Base-by-base conservation (phyloP, 2,113 vertebrate genomes). In the Percina caprodes region DNA sequence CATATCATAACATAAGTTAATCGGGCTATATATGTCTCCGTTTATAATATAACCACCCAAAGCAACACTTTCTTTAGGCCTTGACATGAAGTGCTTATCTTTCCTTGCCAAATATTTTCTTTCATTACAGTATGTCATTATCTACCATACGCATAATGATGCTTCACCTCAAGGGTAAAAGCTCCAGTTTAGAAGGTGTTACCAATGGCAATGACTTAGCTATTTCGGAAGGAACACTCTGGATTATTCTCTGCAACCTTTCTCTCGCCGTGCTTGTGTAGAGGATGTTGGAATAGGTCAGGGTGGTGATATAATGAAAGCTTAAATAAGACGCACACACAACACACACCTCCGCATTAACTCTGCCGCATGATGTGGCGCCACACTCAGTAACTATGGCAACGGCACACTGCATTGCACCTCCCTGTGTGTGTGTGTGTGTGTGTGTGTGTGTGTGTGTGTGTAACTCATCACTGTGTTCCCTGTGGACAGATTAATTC, bases 401-500 rank as follows among this genome's bases (percentile, higher is more conserved):
- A 92, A 94, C 91, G 33, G 84, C 83, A 82, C 86, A 86, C 88
- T 69, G 84, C 91, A 86, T 52, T 90, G 83, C 88, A 84, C 87
- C 90, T 90, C 74, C 84, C 68, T 68, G 15, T 67, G 2, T 59
- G 24, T 58, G 35, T 49, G 48, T 61, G 70, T 62, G 63, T 77
- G 51, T 70, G 39, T 54, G 51, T 81, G 73, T 51, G 71, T 74
- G 71, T 39, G 72, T 66, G 66, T 76, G 52, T 79, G 74, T 74
- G 67, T 65, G 33, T 76, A 71, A 68, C 79, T 90, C 82, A 66
- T 88, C 81, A 87, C 73, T 79, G 79, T 89, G 89, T 90, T 89
- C 85, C 89, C 88, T 77, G 90, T 69, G 88, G 89, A 90, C 89
- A 91, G 85, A 92, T 92, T 93, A 87, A 94, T 94, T 92, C 89